These are phyloP conservation scores for Psittacula derbiana DNA, from an alignment of 2,797 vertebrate genomes.

Conservation along the genomic window DNA sequence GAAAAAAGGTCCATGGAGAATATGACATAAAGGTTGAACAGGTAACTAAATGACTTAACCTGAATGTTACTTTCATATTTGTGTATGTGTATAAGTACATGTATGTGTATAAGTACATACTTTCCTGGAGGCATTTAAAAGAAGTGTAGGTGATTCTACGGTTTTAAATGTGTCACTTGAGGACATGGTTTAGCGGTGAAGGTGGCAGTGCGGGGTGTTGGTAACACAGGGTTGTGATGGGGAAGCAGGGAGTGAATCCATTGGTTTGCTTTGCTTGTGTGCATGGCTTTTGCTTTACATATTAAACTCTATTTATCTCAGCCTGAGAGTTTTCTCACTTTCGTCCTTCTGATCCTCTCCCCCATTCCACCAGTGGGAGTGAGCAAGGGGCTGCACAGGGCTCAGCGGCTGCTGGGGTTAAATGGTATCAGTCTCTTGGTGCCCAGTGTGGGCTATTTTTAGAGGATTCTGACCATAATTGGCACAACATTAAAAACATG, in stretches of 20 bases:
- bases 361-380: not conserved
- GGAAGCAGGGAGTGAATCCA: not conserved
- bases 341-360: not conserved
- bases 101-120: rapidly evolving
- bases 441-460: not conserved
- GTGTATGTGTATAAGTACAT: not conserved
- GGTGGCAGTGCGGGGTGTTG: not conserved
- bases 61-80: not conserved
- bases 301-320: not conserved
- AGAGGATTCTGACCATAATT: not conserved
- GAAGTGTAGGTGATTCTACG: not conserved
- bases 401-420: not conserved
- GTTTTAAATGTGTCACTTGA: not conserved
- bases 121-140: not conserved
- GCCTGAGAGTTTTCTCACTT: not conserved
- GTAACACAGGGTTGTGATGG: not conserved
- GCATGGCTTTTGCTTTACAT: not conserved
- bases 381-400: not conserved
- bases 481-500: not conserved
- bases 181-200: not conserved
- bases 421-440: not conserved
- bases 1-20: slow-evolving; percentile 93
- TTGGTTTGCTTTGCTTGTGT: not conserved
- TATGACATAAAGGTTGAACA: slow-evolving; percentile 96
- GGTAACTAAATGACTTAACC: slow-evolving; percentile 75